phyloP scores from a whole-genome alignment of 2,113 vertebrate species.

The Ciconia boyciana region DNA sequence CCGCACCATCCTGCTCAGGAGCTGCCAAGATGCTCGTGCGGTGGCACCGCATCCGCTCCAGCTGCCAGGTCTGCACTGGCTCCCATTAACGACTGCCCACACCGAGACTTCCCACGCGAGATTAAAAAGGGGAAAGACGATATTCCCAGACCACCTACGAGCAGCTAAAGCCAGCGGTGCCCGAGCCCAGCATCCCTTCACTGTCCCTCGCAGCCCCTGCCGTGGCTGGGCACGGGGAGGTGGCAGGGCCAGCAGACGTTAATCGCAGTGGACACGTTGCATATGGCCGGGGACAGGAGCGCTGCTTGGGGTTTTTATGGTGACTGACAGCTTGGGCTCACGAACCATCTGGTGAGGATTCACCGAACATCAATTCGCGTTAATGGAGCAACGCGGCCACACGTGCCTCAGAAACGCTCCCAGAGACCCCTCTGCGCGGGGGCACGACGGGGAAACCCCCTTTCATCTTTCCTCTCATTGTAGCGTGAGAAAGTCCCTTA shows the following conservation, averaged over 20 bases:
- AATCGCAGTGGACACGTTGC: slow-evolving; percentile 3
- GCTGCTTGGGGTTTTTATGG: not conserved
- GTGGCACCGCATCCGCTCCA: not conserved
- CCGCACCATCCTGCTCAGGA: not conserved
- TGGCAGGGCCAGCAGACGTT: not conserved
- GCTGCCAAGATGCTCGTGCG: not conserved
- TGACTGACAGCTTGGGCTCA: slow-evolving; percentile 1
- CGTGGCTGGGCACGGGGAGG: fast-evolving
- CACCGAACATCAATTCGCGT: not conserved
- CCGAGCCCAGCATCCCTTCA: not conserved
- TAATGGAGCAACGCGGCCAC: not conserved
- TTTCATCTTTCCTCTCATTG: not conserved
- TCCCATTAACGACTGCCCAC: not conserved
- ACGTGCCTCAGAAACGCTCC: not conserved
- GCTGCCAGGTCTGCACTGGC: not conserved
- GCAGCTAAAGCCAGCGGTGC: not conserved
- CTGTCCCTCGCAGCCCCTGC: not conserved
- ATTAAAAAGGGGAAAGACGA: not conserved
- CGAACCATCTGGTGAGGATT: slow-evolving; percentile 57
- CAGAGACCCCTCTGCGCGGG: fast-evolving
- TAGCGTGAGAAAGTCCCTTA: not conserved
- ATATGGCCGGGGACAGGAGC: not conserved
- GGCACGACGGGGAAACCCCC: fast-evolving
- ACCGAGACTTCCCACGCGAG: fast-evolving
- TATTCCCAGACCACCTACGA: not conserved